These are phyloP conservation scores for Agelas oroides DNA, from an alignment of 37 sponge, comb jelly and placozoan species.

Conservation along the genomic window DNA sequence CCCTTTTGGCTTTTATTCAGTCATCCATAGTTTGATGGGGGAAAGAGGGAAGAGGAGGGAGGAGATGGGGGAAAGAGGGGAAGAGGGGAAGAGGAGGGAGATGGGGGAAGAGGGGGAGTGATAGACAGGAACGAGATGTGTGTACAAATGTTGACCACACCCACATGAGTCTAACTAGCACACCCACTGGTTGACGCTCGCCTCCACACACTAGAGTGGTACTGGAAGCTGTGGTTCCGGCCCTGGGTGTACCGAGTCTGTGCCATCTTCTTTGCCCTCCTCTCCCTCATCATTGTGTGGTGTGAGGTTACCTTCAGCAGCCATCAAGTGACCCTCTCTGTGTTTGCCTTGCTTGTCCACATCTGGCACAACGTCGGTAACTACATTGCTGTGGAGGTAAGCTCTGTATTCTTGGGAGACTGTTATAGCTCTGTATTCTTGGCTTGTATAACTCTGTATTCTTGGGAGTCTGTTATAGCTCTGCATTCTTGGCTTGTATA, in stretches of 20 bases:
- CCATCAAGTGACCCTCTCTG: constrained; percentile 37
- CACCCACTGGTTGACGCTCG: neutral
- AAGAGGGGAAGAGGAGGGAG: no score
- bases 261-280: constrained; percentile 54
- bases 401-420: neutral
- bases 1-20: no score
- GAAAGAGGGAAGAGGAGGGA: no score
- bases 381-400: constrained; percentile 60
- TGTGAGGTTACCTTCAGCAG: constrained; percentile 81
- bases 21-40: no score
- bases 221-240: constrained; percentile 78
- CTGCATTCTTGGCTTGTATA: no score
- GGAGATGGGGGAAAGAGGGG: no score
- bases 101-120: no score
- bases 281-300: constrained; percentile 86
- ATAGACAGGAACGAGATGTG: no score
- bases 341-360: constrained; percentile 71
- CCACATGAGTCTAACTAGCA: neutral
- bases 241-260: constrained; percentile 63
- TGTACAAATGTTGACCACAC: no score
- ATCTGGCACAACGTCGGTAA: constrained; percentile 37
- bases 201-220: constrained; percentile 58
- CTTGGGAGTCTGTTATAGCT: neutral
- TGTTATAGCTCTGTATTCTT: no score
- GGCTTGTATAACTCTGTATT: neutral